Conservation (phyloP, 2,797 vertebrate species). For the Channallabes apus region DNA sequence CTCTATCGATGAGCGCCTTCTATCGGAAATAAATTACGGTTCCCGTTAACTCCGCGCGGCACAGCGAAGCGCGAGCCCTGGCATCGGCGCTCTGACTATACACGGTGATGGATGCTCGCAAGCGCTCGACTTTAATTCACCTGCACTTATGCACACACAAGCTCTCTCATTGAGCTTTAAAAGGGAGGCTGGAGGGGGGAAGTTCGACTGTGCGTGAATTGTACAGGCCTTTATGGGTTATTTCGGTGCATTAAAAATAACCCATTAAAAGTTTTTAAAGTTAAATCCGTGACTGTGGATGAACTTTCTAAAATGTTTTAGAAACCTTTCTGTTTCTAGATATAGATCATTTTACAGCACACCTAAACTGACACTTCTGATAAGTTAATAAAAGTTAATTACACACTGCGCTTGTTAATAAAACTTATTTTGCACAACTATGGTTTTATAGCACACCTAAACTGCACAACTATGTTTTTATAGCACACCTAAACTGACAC, state of each 20-base stretch:
- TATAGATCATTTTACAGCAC: not conserved
- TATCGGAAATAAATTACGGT: slow-evolving; percentile 62
- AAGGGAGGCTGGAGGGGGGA: not conserved
- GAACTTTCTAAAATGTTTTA: slow-evolving; percentile 1
- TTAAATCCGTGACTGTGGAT: not conserved
- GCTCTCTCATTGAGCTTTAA: not conserved
- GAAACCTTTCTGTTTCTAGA: not conserved
- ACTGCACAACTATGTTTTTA: not conserved
- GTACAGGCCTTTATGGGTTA: not conserved
- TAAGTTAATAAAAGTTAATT: not conserved
- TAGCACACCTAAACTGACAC: not conserved
- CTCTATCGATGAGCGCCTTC: slow-evolving; percentile 57
- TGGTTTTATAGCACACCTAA: not conserved
- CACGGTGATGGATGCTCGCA: slow-evolving; percentile 56
- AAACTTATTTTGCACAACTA: too few species aligned
- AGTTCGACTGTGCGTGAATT: not conserved
- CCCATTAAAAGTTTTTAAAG: not conserved
- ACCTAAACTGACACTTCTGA: not conserved
- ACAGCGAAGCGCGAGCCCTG: slow-evolving; percentile 37
- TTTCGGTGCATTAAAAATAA: slow-evolving; percentile 1
- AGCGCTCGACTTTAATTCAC: slow-evolving; percentile 48
- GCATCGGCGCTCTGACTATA: slow-evolving; percentile 50
- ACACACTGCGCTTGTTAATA: not conserved
- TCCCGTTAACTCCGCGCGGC: slow-evolving; percentile 46
- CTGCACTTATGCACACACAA: slow-evolving; percentile 38